Base-by-base conservation (phyloP, 1,140 invertebrate genomes). In the Heliconius nattereri region DNA sequence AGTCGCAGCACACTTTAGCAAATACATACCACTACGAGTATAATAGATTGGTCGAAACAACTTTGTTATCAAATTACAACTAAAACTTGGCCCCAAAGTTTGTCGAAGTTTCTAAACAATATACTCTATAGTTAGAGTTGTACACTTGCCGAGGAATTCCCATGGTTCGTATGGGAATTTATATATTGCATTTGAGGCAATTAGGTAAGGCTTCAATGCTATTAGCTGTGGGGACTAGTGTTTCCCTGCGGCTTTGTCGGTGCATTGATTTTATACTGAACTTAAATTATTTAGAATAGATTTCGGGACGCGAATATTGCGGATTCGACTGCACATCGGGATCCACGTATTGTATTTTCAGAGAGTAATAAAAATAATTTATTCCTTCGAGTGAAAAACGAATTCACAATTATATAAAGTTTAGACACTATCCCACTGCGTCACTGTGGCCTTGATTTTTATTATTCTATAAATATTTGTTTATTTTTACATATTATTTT, bases 1-100 rank as follows among this genome's bases (percentile, higher is more conserved):
- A 13, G 9, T 2, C 7, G 2, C 7, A 9, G 23, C 9, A 60
- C n/a, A 11, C 54, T 20, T 23, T 60, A 9, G n/a, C 57, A 60
- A 23, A 20, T 52, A 52, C 19, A 45, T 45, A 45, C 5, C 40
- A 45, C 1, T 45, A 45, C 16, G 40, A 45, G 6, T 66, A 29
- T 76, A 70, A 71, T 76, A 76, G 37, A 76, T 70, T 32, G 60
- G 35, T 29, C 13, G 32, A n/a, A 29, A 29, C 60, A 71, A 76
- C 57, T 76, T 76, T 35, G 32, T 49, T 76, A 76, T 76, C 60
- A 76, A 76, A 76, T 76, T 76, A 76, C 57, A 54, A 52, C 49
- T 49, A n/a, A 9, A 40, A 70, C 54, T 76, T 71, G 35, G 75
- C 52, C 54, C 23, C 16, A 1, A 76, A 76, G 75, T 76, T 71